phyloP scores from a whole-genome alignment of 2,113 vertebrate species.

The Semicossyphus pulcher region DNA sequence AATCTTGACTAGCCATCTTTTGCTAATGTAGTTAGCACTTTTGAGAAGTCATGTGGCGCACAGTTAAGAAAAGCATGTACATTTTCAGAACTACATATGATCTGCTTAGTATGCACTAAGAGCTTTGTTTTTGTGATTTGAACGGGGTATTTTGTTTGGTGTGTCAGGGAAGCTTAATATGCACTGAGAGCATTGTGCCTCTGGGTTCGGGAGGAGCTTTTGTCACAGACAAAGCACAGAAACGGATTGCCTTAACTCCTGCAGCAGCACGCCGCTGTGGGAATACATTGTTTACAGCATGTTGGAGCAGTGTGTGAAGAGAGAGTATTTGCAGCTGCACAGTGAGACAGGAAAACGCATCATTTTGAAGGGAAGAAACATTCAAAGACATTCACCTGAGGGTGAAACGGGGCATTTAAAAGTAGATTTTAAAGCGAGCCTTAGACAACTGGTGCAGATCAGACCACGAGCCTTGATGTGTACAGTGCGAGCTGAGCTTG shows the following conservation, averaged over 20 bases:
- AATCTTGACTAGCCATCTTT: slow-evolving; percentile 75
- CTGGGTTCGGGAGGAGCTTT: slow-evolving; percentile 65
- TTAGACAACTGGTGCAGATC: slow-evolving; percentile 83
- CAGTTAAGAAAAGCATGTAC: slow-evolving; percentile 46
- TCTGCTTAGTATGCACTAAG: slow-evolving; percentile 51
- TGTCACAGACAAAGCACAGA: slow-evolving; percentile 70
- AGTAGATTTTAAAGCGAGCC: slow-evolving; percentile 71
- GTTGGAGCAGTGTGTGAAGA: slow-evolving; percentile 40
- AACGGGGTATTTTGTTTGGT: slow-evolving; percentile 41
- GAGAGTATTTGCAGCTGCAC: slow-evolving; percentile 50
- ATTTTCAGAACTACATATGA: slow-evolving; percentile 51
- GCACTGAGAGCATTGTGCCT: slow-evolving; percentile 76
- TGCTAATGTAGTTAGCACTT: slow-evolving; percentile 59
- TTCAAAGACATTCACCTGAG: slow-evolving; percentile 64
- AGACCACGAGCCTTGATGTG: slow-evolving; percentile 75
- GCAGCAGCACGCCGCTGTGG: slow-evolving; percentile 53
- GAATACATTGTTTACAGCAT: slow-evolving; percentile 79
- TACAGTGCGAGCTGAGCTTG: slow-evolving; percentile 66
- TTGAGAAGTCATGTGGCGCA: slow-evolving; percentile 51
- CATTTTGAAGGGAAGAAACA: slow-evolving; percentile 50
- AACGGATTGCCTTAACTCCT: slow-evolving; percentile 80
- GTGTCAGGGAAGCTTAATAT: slow-evolving; percentile 71
- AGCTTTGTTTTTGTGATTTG: slow-evolving; percentile 52
- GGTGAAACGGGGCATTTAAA: slow-evolving; percentile 41
- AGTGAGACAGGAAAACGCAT: slow-evolving; percentile 30